Conservation (phyloP, 1,140 invertebrate genomes). For the Heterodera carotae region DNA sequence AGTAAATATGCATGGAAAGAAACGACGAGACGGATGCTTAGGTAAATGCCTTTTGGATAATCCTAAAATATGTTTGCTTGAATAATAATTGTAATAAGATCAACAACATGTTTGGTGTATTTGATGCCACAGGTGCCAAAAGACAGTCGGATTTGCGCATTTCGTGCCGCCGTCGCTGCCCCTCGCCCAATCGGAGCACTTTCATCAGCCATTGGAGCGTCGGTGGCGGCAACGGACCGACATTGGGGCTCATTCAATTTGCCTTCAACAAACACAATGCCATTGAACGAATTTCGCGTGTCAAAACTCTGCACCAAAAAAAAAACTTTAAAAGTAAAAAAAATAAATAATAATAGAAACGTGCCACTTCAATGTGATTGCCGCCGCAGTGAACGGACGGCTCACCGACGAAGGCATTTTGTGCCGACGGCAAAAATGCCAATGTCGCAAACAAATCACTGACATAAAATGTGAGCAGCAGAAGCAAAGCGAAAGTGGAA, state of each 20-base stretch:
- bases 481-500: slow-evolving; percentile 16
- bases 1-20: slow-evolving; percentile 62
- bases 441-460: no score
- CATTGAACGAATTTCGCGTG: slow-evolving; percentile 58
- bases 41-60: slow-evolving; percentile 56
- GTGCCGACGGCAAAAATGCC: slow-evolving; percentile 28
- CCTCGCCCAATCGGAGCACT: slow-evolving; percentile 4
- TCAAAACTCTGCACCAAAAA: slow-evolving; percentile 47
- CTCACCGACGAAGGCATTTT: slow-evolving; percentile 60
- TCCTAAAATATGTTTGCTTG: slow-evolving; percentile 4
- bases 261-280: slow-evolving; percentile 61
- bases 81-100: slow-evolving; percentile 8
- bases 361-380: slow-evolving; percentile 57
- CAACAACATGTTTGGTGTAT: slow-evolving; percentile 48
- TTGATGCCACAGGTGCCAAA: slow-evolving; percentile 60
- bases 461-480: background rate
- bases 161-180: slow-evolving; percentile 39
- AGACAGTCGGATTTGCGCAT: slow-evolving; percentile 55
- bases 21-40: slow-evolving; percentile 53
- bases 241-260: slow-evolving; percentile 59
- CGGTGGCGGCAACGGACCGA: slow-evolving; percentile 48
- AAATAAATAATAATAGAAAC: background rate
- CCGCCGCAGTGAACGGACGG: slow-evolving; percentile 61
- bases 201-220: no score
- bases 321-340: no score